A percentile compares a stretch with the other conserved stretches of the same genome.
phyloP scores from a whole-genome alignment of 2,888 invertebrate species.

The Ophraella communa region DNA sequence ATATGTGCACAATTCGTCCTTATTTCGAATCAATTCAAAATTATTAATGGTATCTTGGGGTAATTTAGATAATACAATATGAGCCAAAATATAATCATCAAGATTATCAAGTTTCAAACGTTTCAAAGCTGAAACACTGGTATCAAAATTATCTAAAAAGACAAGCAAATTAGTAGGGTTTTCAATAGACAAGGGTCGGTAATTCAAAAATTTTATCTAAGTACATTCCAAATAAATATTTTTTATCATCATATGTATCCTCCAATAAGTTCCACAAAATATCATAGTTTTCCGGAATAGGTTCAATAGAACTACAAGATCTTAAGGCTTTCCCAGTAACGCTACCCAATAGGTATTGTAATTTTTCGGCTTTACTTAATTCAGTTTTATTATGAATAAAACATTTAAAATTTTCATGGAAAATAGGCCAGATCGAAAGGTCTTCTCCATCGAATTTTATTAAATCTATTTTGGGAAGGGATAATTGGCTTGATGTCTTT shows the following conservation, averaged over 20 bases:
- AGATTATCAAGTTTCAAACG: background rate
- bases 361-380: background rate
- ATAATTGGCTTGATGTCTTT: too few species aligned
- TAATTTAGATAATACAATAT: background rate
- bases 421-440: too few species aligned
- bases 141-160: too few species aligned
- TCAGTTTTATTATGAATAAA: too few species aligned
- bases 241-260: background rate
- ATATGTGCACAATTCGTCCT: background rate
- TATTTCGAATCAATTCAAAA: background rate
- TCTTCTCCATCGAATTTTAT: too few species aligned
- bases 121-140: too few species aligned
- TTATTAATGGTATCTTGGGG: background rate
- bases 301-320: background rate
- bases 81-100: background rate
- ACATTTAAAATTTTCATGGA: too few species aligned
- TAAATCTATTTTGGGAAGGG: too few species aligned
- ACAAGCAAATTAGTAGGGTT: too few species aligned
- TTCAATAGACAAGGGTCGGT: too few species aligned
- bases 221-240: background rate
- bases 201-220: too few species aligned
- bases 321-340: background rate
- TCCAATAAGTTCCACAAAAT: background rate
- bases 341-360: background rate
- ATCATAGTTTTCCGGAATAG: background rate